Evolutionary conservation across 2,113 vertebrate genomes (phyloP).

Genomic region (Mohoua ochrocephala): DNA sequence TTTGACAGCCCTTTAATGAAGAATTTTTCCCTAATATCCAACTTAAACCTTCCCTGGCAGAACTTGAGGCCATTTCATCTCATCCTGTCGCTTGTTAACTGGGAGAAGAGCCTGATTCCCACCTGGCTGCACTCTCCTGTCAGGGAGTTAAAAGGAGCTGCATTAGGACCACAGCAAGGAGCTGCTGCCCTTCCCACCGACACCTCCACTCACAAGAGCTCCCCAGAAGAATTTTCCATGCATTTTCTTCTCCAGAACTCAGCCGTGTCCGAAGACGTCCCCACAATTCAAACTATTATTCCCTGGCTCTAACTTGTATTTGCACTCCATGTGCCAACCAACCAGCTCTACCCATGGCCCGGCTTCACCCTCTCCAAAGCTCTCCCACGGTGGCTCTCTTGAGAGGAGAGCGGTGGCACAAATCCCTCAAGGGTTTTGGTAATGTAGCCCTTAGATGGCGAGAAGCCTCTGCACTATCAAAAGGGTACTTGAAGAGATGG

Average conservation of each 20-base stretch:
- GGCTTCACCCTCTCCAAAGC: background rate
- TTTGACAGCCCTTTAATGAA: background rate
- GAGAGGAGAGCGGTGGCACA: background rate
- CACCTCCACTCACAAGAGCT: background rate
- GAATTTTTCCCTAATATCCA: background rate
- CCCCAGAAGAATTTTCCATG: background rate
- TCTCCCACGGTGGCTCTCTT: background rate
- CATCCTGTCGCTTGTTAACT: background rate
- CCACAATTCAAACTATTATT: background rate
- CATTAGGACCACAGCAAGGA: background rate
- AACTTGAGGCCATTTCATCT: background rate
- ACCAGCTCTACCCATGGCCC: background rate
- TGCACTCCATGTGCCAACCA: accelerated
- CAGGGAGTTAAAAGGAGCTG: background rate
- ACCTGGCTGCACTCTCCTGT: background rate
- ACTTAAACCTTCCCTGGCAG: background rate
- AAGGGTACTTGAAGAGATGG: background rate
- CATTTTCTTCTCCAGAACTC: background rate
- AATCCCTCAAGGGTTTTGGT: background rate
- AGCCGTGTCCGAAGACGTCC: accelerated
- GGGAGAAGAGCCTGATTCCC: background rate
- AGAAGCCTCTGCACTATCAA: background rate
- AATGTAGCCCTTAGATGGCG: background rate
- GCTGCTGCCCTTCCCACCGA: background rate
- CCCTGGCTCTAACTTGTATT: background rate